Percentiles rank a stretch among this genome's conserved stretches.
Evolutionary conservation across 2,113 vertebrate genomes (phyloP).

Genomic region (Grammomys surdaster): DNA sequence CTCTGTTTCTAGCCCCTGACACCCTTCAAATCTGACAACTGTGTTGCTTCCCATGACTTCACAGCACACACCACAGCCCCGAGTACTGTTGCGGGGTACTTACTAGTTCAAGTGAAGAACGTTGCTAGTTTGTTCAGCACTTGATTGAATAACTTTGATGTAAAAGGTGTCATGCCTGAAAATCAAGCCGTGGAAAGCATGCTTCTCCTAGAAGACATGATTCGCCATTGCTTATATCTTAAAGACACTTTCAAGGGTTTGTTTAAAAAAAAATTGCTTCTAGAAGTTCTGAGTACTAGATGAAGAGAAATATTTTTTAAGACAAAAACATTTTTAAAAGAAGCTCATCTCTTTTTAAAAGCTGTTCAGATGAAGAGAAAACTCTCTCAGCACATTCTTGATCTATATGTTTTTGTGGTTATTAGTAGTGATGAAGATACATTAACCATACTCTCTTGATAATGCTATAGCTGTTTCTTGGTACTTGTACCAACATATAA

Average conservation of each 20-base stretch:
- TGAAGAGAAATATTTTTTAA: slow-evolving; percentile 44
- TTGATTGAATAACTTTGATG: background rate
- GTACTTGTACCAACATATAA: slow-evolving; percentile 79
- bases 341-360: slow-evolving; percentile 70
- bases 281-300: slow-evolving; percentile 26
- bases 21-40: slow-evolving; percentile 17
- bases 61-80: background rate
- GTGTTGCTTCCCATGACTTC: slow-evolving; percentile 13
- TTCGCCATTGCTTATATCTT: background rate
- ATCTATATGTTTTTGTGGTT: slow-evolving; percentile 77
- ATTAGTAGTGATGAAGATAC: slow-evolving; percentile 81
- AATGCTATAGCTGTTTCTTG: slow-evolving; percentile 73
- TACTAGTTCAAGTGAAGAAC: background rate
- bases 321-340: slow-evolving; percentile 55
- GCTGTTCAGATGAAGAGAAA: slow-evolving; percentile 77
- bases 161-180: background rate
- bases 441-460: slow-evolving; percentile 76
- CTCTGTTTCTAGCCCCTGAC: background rate
- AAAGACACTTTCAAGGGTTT: slow-evolving; percentile 30
- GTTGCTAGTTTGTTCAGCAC: background rate
- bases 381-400: slow-evolving; percentile 62
- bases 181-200: background rate
- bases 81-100: background rate
- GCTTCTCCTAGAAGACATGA: background rate
- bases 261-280: slow-evolving; percentile 65